These are phyloP conservation scores for Leiothrix lutea DNA, from an alignment of 2,113 vertebrate genomes.

Conservation along the genomic window DNA sequence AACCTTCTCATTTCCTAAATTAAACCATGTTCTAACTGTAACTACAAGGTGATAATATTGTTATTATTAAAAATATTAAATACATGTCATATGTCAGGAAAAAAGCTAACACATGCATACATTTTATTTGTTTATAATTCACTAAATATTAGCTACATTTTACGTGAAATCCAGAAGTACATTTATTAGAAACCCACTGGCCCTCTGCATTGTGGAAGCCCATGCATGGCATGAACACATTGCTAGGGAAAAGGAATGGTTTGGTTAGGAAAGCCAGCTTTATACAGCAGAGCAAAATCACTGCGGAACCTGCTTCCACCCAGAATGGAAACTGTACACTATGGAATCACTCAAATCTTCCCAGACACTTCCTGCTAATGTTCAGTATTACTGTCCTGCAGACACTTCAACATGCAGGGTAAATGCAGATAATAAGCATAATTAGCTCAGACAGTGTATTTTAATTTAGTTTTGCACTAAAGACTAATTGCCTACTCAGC, in stretches of 20 bases:
- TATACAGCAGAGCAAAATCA: slow-evolving; percentile 6
- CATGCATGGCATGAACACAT: slow-evolving; percentile 30
- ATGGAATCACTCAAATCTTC: not conserved
- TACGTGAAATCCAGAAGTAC: not conserved
- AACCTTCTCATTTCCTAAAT: not conserved
- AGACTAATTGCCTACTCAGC: slow-evolving; percentile 63
- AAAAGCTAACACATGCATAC: slow-evolving; percentile 30
- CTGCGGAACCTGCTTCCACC: not conserved
- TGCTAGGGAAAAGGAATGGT: not conserved
- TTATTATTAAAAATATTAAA: not conserved
- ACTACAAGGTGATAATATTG: not conserved
- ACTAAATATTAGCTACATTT: slow-evolving; percentile 21
- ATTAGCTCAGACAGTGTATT: slow-evolving; percentile 59
- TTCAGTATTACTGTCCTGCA: slow-evolving; percentile 51
- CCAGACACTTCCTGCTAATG: not conserved
- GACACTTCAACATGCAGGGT: slow-evolving; percentile 68
- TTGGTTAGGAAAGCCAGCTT: slow-evolving; percentile 53
- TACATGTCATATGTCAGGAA: not conserved
- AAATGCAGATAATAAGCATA: slow-evolving; percentile 66
- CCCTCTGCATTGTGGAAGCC: slow-evolving; percentile 21
- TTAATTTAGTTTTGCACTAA: slow-evolving; percentile 56
- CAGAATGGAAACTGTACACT: not conserved
- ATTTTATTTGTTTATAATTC: not conserved
- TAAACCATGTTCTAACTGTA: not conserved
- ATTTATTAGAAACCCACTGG: not conserved